Evolutionary conservation across 1,140 invertebrate species (phyloP).

Genomic region (Parasteatoda tepidariorum): DNA sequence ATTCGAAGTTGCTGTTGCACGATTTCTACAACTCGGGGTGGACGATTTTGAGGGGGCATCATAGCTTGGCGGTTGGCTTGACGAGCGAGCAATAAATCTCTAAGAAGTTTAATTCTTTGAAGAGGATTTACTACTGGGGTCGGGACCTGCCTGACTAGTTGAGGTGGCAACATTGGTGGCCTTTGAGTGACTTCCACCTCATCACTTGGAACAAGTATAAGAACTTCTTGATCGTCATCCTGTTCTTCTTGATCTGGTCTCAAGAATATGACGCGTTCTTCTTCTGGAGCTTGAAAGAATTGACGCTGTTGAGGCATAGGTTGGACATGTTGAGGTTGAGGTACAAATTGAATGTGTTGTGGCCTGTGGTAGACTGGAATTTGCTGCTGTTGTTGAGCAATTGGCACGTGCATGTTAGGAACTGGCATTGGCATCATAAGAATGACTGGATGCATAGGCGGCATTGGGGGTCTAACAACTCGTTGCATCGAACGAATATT

Average conservation of each 20-base stretch:
- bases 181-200: constrained; percentile 38
- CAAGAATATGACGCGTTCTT: constrained; percentile 31
- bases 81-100: constrained; percentile 43
- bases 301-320: constrained; percentile 8
- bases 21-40: constrained; percentile 45
- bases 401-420: constrained; percentile 42
- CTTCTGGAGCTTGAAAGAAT: constrained; percentile 2
- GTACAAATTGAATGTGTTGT: not conserved
- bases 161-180: constrained; percentile 16
- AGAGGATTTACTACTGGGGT: constrained; percentile 36
- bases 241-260: constrained; percentile 40
- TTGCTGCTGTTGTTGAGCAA: constrained; percentile 24
- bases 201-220: constrained; percentile 50
- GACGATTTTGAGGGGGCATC: not conserved
- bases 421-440: constrained; percentile 49
- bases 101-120: constrained; percentile 38
- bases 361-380: constrained; percentile 35
- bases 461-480: constrained; percentile 41
- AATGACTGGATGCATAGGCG: constrained; percentile 36
- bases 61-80: constrained; percentile 31
- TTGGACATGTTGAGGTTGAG: not conserved
- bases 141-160: constrained; percentile 26
- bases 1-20: constrained; percentile 53
- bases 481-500: constrained; percentile 13
- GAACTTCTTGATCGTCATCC: constrained; percentile 53